These are phyloP conservation scores for Tinea pellionella DNA, from an alignment of 2,888 invertebrate genomes.

Conservation along the genomic window DNA sequence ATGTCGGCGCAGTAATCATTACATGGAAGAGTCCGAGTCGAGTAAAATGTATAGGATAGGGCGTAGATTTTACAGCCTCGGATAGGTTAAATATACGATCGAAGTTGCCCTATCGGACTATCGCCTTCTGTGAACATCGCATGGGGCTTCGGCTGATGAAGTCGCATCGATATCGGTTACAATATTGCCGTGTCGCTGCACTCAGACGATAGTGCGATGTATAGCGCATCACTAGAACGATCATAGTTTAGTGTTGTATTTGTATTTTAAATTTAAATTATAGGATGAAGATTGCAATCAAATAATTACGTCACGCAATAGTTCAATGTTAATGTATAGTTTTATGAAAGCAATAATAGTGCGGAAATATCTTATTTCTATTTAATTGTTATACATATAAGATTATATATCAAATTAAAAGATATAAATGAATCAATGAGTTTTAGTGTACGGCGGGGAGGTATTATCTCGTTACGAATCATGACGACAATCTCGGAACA, in stretches of 20 bases:
- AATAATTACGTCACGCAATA: no score
- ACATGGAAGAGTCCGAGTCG: slow-evolving; percentile 32
- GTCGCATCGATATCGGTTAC: slow-evolving; percentile 35
- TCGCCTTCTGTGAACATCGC: slow-evolving; percentile 39
- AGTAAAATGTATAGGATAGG: slow-evolving; percentile 37
- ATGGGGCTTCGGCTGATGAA: slow-evolving; percentile 50
- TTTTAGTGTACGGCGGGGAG: neutral
- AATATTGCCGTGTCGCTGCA: slow-evolving; percentile 34
- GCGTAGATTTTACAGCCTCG: slow-evolving; percentile 29
- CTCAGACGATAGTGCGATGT: neutral
- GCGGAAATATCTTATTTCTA: neutral
- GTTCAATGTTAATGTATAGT: no score
- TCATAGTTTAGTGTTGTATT: neutral
- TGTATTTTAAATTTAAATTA: no score
- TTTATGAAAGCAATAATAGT: no score
- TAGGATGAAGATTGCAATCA: no score
- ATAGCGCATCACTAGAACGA: neutral
- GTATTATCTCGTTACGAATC: slow-evolving; percentile 9
- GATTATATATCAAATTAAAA: neutral
- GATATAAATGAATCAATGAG: neutral
- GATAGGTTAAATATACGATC: slow-evolving; percentile 54
- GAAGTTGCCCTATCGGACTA: slow-evolving; percentile 45
- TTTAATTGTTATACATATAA: neutral
- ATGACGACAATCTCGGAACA: slow-evolving; percentile 4
- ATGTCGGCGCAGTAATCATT: slow-evolving; percentile 49